A percentile compares a stretch with the other conserved stretches of the same genome.
Evolutionary conservation across 2,797 vertebrate genomes (phyloP).

Genomic region (Catharus ustulatus): DNA sequence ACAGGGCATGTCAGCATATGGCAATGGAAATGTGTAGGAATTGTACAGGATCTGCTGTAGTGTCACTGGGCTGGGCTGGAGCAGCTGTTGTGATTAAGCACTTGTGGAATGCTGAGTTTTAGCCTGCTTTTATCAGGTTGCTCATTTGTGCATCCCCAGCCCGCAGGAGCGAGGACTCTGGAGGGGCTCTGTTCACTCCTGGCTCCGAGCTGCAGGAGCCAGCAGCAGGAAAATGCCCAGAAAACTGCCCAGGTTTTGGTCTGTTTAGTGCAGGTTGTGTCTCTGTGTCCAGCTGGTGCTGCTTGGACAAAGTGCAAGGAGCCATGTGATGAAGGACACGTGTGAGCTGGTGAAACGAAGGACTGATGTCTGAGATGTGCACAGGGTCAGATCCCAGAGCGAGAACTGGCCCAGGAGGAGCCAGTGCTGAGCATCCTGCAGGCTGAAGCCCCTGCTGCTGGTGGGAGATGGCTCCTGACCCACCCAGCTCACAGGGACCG

Average conservation of each 20-base stretch:
- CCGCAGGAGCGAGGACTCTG: rapidly evolving
- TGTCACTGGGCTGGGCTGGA: neutral
- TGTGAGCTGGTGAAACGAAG: rapidly evolving
- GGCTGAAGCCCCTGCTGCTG: neutral
- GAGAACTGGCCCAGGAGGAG: neutral
- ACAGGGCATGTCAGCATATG: rapidly evolving
- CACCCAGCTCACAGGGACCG: neutral
- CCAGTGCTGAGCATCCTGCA: neutral
- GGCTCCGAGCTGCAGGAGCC: neutral
- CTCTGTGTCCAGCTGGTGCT: neutral
- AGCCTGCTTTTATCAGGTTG: neutral
- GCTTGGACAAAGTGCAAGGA: neutral
- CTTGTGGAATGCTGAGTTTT: neutral
- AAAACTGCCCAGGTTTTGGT: neutral
- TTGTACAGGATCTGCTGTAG: neutral
- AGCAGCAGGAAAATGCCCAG: neutral
- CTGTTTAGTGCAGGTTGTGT: neutral
- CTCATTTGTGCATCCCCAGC: neutral
- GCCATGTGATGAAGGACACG: rapidly evolving
- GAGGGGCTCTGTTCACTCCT: neutral
- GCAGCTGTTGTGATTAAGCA: neutral
- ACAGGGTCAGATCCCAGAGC: rapidly evolving
- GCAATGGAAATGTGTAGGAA: neutral
- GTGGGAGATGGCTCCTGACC: neutral
- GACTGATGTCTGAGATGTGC: neutral